These are phyloP conservation scores for Drosophila quadrilineata DNA, from an alignment of 1,140 invertebrate genomes.

Conservation along the genomic window DNA sequence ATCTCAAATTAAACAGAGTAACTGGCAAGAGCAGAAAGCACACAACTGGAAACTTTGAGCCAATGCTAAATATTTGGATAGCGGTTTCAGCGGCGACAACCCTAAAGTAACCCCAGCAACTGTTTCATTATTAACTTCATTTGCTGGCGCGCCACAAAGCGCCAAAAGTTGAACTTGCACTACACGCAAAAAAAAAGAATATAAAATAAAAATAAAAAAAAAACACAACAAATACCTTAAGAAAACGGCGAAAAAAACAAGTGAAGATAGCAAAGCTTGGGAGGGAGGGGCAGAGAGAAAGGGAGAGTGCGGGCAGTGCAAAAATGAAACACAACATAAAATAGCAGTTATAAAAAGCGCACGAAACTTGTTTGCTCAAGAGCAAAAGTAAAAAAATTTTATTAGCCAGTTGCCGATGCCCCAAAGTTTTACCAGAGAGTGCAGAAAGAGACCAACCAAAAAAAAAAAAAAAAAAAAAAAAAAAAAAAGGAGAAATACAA, in stretches of 20 bases:
- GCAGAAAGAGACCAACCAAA: no score
- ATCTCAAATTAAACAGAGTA: conserved; percentile 61
- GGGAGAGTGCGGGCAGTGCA: no score
- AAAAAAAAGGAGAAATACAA: no score
- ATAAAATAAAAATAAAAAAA: conserved; percentile 26
- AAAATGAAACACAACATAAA: conserved; percentile 71
- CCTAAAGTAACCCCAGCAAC: conserved; percentile 67
- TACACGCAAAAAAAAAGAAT: conserved; percentile 41
- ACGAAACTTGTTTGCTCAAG: conserved; percentile 72
- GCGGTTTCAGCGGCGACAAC: conserved; percentile 29
- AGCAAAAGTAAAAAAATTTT: conserved; percentile 66
- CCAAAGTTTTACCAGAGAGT: conserved; percentile 47
- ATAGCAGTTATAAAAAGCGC: conserved; percentile 67
- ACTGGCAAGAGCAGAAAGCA: no score
- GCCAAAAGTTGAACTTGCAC: conserved; percentile 55
- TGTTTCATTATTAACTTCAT: conserved; percentile 79
- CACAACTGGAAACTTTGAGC: conserved; percentile 46
- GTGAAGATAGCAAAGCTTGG: no score
- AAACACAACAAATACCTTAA: conserved; percentile 1
- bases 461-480: no score
- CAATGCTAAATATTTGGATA: conserved; percentile 40
- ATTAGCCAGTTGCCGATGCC: conserved; percentile 52
- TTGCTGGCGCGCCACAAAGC: conserved; percentile 51
- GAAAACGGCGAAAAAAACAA: no score
- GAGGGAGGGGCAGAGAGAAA: no score